A percentile compares a stretch with the other conserved stretches of the same genome.
Evolutionary conservation across 1,140 invertebrate genomes (phyloP).

Genomic region (Sitobion miscanthi): DNA sequence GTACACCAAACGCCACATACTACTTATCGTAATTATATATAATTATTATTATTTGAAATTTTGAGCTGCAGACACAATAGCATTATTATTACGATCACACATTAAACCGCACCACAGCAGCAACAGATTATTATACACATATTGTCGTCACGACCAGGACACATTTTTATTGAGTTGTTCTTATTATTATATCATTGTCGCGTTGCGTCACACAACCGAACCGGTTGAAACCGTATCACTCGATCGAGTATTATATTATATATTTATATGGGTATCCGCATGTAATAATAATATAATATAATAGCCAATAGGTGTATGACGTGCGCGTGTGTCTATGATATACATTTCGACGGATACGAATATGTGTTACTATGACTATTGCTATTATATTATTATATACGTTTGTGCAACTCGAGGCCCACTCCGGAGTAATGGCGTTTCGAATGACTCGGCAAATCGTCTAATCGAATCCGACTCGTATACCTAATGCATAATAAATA

Average conservation of each 20-base stretch:
- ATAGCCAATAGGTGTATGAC: neutral
- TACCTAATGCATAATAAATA: neutral
- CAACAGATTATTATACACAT: neutral
- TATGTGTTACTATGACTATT: neutral
- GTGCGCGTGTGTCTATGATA: neutral
- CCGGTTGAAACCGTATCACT: conserved; percentile 8
- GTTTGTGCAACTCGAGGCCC: neutral
- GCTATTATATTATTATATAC: neutral
- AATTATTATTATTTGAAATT: neutral
- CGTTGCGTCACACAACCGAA: neutral
- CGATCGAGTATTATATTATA: neutral
- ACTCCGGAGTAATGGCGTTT: neutral
- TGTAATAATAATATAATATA: neutral
- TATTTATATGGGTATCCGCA: neutral
- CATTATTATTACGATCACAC: neutral
- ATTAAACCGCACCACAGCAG: neutral
- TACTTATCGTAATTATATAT: neutral
- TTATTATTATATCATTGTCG: conserved; percentile 15
- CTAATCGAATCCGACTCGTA: neutral
- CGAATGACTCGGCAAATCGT: conserved; percentile 18
- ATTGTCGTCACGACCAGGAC: neutral
- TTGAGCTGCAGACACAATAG: neutral
- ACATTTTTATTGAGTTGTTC: neutral
- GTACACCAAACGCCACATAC: neutral
- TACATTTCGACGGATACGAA: neutral